Evolutionary conservation across 2,797 vertebrate species (phyloP).

Genomic region (Chanos chanos): DNA sequence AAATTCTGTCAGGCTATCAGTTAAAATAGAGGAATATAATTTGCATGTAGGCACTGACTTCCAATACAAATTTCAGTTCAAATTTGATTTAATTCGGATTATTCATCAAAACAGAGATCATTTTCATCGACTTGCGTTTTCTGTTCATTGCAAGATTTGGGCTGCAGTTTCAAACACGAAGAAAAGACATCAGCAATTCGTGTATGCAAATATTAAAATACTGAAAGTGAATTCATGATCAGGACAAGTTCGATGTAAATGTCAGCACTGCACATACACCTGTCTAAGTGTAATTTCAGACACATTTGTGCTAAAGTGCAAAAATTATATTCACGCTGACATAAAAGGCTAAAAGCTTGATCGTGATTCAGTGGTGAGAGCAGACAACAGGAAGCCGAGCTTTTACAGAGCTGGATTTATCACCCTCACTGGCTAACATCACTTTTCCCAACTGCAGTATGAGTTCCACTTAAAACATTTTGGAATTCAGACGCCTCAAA

Average conservation of each 20-base stretch:
- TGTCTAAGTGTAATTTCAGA: background rate
- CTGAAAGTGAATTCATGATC: too few relatives aligned
- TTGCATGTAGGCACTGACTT: too few relatives aligned
- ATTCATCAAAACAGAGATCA: too few relatives aligned
- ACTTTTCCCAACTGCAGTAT: constrained; percentile 35
- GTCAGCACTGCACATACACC: background rate
- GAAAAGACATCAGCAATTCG: too few relatives aligned
- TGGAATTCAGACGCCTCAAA: constrained; percentile 38
- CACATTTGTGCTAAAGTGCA: constrained; percentile 11
- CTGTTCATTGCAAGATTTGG: too few relatives aligned
- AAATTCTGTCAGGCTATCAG: too few relatives aligned
- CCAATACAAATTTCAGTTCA: too few relatives aligned
- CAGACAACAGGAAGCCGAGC: constrained; percentile 22
- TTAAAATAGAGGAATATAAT: too few relatives aligned
- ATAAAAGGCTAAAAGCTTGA: constrained; percentile 23
- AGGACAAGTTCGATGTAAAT: background rate
- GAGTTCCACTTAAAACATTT: constrained; percentile 38
- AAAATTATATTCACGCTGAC: constrained; percentile 34
- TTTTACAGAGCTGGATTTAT: constrained; percentile 37
- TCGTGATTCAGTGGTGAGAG: constrained; percentile 30
- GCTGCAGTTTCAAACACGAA: too few relatives aligned
- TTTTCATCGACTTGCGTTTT: too few relatives aligned
- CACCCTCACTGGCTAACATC: constrained; percentile 7
- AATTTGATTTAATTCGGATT: too few relatives aligned
- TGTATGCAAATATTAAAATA: too few relatives aligned